phyloP scores from a whole-genome alignment of 53 echinoderm and acorn worm genomes.

The Stichopus horrens region DNA sequence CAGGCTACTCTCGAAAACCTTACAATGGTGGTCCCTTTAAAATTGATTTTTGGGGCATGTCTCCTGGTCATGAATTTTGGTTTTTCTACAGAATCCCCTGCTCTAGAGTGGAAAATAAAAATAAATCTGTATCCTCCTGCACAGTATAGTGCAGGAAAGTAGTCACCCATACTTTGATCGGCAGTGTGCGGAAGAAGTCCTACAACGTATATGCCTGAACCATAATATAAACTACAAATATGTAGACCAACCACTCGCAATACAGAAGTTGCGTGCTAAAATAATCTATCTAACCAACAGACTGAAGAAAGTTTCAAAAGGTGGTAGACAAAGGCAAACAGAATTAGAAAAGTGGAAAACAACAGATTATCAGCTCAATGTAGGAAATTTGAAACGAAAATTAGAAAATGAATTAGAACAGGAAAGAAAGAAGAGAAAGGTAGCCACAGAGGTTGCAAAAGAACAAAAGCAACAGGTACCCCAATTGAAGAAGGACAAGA shows the following conservation, averaged over 20 bases:
- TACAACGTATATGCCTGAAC: too few species aligned
- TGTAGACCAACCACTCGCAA: background rate
- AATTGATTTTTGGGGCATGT: background rate
- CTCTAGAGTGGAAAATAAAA: too few species aligned
- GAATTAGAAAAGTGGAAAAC: constrained; percentile 48
- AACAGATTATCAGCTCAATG: constrained; percentile 39
- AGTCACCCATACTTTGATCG: too few species aligned
- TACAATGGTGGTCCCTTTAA: background rate
- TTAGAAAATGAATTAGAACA: constrained; percentile 53
- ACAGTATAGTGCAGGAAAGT: too few species aligned
- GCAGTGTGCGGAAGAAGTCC: too few species aligned
- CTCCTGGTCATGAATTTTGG: background rate
- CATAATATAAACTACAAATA: background rate
- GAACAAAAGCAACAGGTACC: background rate
- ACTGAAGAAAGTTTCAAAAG: background rate
- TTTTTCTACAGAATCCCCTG: too few species aligned
- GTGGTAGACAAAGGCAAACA: constrained; percentile 29
- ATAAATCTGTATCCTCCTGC: too few species aligned
- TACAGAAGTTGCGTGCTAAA: background rate
- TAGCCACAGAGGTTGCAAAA: constrained; percentile 28
- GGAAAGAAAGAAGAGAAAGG: constrained; percentile 48
- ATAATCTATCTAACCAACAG: background rate
- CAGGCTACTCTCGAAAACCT: background rate
- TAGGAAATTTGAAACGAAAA: constrained; percentile 60
- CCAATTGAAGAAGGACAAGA: background rate